These are phyloP conservation scores for Otus sunia DNA, from an alignment of 2,113 vertebrate genomes.

Conservation along the genomic window DNA sequence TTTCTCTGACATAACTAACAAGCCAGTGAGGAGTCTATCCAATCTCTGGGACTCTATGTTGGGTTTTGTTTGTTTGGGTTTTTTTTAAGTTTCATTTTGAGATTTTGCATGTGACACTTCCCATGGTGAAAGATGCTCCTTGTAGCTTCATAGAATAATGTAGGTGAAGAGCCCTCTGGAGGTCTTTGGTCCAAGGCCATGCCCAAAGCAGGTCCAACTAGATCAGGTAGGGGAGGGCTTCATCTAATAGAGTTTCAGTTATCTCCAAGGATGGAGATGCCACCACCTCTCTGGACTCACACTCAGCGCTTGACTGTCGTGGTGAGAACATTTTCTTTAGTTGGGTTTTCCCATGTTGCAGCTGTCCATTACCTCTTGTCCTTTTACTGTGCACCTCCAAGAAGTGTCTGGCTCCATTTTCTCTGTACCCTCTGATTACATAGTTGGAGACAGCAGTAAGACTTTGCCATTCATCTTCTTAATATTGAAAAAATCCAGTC, in stretches of 20 bases:
- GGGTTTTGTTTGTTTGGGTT: background rate
- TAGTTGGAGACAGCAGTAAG: background rate
- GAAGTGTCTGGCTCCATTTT: background rate
- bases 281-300: background rate
- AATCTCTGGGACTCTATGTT: background rate
- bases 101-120: background rate
- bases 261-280: background rate
- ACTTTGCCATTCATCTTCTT: background rate
- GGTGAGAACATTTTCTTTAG: background rate
- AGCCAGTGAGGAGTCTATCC: background rate
- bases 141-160: background rate
- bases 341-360: background rate
- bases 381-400: background rate
- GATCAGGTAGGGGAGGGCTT: background rate
- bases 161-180: background rate
- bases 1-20: background rate
- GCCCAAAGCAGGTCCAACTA: background rate
- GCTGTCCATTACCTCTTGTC: background rate
- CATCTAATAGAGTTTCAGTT: background rate
- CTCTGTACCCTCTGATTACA: background rate
- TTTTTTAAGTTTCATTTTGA: background rate
- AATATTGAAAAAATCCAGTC: background rate
- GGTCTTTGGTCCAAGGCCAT: background rate
- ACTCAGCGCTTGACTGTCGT: accelerated
- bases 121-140: background rate